phyloP scores from a whole-genome alignment of 2,888 invertebrate genomes.

The Erebia epiphron region DNA sequence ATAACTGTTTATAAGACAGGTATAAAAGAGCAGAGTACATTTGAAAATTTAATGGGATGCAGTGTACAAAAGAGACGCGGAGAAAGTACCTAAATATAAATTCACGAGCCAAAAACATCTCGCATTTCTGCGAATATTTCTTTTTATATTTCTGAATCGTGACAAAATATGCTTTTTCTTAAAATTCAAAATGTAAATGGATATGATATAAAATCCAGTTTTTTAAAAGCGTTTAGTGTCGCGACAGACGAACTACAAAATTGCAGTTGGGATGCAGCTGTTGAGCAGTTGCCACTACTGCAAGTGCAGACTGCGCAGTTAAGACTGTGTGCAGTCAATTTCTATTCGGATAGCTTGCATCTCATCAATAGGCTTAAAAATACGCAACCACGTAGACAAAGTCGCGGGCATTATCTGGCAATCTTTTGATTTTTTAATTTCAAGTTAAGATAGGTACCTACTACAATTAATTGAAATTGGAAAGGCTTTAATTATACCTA shows the following conservation, averaged over 20 bases:
- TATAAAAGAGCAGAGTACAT: constrained; percentile 1
- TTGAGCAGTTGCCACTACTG: too few species aligned
- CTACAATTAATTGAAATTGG: neutral
- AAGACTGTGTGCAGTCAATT: too few species aligned
- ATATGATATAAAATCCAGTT: constrained; percentile 13
- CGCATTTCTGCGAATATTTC: neutral
- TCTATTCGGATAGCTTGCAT: too few species aligned
- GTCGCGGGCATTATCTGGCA: too few species aligned
- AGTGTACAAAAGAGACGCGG: constrained; percentile 14
- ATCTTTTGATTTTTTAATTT: too few species aligned
- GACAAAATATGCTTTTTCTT: neutral
- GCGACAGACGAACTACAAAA: neutral
- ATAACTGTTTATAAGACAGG: too few species aligned
- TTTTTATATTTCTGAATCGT: constrained; percentile 10
- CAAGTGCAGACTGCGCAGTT: too few species aligned
- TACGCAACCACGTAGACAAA: too few species aligned
- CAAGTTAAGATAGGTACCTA: too few species aligned
- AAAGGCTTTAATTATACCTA: neutral
- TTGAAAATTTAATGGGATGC: constrained; percentile 1
- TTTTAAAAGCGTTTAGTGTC: neutral
- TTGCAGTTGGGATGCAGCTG: too few species aligned
- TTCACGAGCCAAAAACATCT: neutral
- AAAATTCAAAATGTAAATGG: constrained; percentile 4
- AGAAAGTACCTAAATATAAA: constrained; percentile 6
- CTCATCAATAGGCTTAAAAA: too few species aligned